phyloP scores from a whole-genome alignment of 2,797 vertebrate genomes.

The Megaceryle alcyon region DNA sequence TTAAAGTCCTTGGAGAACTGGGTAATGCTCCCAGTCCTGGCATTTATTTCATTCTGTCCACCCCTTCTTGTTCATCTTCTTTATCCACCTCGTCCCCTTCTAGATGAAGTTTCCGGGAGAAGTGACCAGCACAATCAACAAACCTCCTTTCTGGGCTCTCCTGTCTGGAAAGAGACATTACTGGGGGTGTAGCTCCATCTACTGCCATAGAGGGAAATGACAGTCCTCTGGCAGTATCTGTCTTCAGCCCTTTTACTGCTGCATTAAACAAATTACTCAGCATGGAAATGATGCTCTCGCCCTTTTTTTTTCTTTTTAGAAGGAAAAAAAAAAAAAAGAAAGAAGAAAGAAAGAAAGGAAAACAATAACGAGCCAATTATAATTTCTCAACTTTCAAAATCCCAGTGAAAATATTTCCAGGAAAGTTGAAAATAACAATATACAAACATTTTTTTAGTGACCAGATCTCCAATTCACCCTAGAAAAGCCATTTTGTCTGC shows the following conservation, averaged over 20 bases:
- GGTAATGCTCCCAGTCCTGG: neutral
- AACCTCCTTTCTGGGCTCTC: fast-evolving
- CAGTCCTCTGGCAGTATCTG: neutral
- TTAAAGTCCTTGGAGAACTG: neutral
- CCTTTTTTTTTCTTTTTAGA: fast-evolving
- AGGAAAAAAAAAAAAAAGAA: neutral
- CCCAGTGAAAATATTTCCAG: fast-evolving
- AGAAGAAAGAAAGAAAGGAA: fast-evolving
- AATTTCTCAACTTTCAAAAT: neutral
- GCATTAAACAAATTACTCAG: neutral
- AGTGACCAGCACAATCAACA: neutral
- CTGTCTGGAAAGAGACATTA: neutral
- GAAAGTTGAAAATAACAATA: neutral
- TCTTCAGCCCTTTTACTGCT: neutral
- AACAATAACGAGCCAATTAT: fast-evolving
- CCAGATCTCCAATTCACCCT: neutral
- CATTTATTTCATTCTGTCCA: neutral
- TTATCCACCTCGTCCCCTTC: neutral
- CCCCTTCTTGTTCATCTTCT: neutral
- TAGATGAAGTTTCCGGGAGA: neutral
- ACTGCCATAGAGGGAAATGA: neutral
- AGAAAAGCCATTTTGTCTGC: neutral
- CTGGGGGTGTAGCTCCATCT: constrained; percentile 53
- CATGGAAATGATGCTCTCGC: neutral
- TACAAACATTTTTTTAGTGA: fast-evolving